Conservation (phyloP, 2,797 vertebrate species). For the Enteromius unitaeniatus region DNA sequence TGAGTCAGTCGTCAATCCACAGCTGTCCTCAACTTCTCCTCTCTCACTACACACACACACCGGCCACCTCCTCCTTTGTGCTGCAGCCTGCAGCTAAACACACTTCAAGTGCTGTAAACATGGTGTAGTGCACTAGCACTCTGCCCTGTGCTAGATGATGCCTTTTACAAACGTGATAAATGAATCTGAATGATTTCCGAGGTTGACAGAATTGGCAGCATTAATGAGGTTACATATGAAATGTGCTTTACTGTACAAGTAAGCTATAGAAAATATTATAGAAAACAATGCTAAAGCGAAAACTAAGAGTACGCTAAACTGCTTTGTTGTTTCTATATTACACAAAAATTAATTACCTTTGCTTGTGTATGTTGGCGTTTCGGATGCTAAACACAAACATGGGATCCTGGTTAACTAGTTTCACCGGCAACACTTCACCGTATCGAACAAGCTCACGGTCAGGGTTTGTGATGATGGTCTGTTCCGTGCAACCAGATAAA, state of each 20-base stretch:
- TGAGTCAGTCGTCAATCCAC: conserved; percentile 55
- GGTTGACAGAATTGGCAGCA: background rate
- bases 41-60: conserved; percentile 35
- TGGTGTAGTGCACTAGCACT: conserved; percentile 25
- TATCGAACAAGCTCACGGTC: background rate
- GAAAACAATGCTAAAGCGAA: background rate
- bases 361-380: background rate
- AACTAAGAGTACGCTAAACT: background rate
- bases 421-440: background rate
- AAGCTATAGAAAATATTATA: background rate
- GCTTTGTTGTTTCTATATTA: background rate
- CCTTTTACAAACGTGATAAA: background rate
- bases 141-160: conserved; percentile 35
- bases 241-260: background rate
- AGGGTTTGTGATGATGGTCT: background rate
- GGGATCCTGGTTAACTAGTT: background rate
- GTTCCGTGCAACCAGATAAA: background rate
- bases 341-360: background rate
- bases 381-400: background rate
- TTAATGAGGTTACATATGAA: background rate
- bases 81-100: conserved; percentile 50
- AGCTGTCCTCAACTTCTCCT: conserved; percentile 49
- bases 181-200: background rate
- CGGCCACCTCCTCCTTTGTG: conserved; percentile 11
- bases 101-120: conserved; percentile 45